Percentiles rank a stretch among this genome's conserved stretches.
phyloP scores from a whole-genome alignment of 1,140 invertebrate species.

The Drosophila ironensis region DNA sequence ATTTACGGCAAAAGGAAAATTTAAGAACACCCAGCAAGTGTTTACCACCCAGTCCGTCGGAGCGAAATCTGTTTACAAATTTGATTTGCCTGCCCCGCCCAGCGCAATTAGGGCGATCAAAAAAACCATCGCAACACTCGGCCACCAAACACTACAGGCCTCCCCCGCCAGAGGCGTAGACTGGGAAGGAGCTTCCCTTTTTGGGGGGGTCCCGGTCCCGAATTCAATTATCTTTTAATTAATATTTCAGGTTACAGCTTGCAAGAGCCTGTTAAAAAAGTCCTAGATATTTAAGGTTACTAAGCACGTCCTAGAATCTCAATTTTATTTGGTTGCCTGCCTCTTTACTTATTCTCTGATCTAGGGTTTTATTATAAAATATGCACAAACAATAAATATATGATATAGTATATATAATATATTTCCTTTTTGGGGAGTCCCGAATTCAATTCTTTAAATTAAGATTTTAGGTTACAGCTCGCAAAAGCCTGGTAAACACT shows the following conservation, averaged over 20 bases:
- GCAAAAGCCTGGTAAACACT: fast-evolving
- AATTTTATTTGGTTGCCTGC: too few relatives aligned
- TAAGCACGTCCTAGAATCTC: too few relatives aligned
- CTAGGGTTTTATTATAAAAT: not conserved
- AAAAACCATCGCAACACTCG: slow-evolving; percentile 30
- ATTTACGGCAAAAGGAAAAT: slow-evolving; percentile 23
- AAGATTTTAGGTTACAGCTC: too few relatives aligned
- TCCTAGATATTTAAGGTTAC: too few relatives aligned
- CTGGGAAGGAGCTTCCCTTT: not conserved
- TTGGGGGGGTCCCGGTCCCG: not conserved
- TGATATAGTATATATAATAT: too few relatives aligned
- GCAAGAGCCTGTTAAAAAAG: too few relatives aligned
- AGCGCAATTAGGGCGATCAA: slow-evolving; percentile 40
- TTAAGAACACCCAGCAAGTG: slow-evolving; percentile 21
- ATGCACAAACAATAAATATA: not conserved
- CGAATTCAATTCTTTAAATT: too few relatives aligned
- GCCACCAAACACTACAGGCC: slow-evolving; percentile 14
- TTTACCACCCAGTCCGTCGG: slow-evolving; percentile 14
- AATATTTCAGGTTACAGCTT: too few relatives aligned
- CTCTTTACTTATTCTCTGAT: too few relatives aligned
- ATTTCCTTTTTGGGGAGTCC: too few relatives aligned
- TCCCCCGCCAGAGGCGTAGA: slow-evolving; percentile 4
- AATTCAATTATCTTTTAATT: too few relatives aligned
- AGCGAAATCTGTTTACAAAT: slow-evolving; percentile 50
- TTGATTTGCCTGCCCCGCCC: slow-evolving; percentile 56